Evolutionary conservation across 2,888 invertebrate species (phyloP), one percentile per base, ranked within the genome.

Genomic region (Leptopterna dolabrata): DNA sequence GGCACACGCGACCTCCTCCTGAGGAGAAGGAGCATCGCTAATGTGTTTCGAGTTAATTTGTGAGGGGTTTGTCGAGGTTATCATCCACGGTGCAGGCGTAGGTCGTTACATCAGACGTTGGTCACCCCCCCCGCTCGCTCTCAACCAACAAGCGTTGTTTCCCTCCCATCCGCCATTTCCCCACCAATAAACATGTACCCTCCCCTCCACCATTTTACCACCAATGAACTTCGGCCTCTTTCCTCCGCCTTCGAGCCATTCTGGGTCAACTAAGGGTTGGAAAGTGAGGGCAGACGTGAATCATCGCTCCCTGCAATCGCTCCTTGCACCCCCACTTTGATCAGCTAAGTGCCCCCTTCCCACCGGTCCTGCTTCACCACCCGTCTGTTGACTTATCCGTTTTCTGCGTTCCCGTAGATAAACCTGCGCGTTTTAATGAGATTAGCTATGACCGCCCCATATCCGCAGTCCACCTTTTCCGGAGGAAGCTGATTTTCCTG

Each of bases 341-440:
- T 81, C 81, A 81, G 55, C 81, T 81, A 81, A 81, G 81, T 81
- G 81, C 51, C 81, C 47, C 55, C 45, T 29, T 47, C 24, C 36
- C 80, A 13, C 76, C 76, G 41, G 29, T 19, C 19, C 78, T 36
- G 30, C 36, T 16, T 29, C 76, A 19, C 43, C 78, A n/a, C 24
- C 24, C 78, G 63, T 51, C 16, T 81, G 81, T 81, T 81, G 81
- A 81, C 81, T 81, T 81, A 81, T 81, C 81, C 81, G 30, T 47
- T 27, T n/a, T 27, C 81, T 81, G 81, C 27, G 81, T 81, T 81
- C 47, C 30, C 29, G 30, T n/a, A 81, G 55, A 55, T 81, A 81
- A 81, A 81, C 47, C 81, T 30, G 47, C 29, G 14, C 47, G 30
- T 73, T 81, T 81, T 81, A 81, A 81, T 81, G 81, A 81, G 30